Base-by-base conservation (phyloP, 2,797 vertebrate genomes). In the Pristis pectinata region DNA sequence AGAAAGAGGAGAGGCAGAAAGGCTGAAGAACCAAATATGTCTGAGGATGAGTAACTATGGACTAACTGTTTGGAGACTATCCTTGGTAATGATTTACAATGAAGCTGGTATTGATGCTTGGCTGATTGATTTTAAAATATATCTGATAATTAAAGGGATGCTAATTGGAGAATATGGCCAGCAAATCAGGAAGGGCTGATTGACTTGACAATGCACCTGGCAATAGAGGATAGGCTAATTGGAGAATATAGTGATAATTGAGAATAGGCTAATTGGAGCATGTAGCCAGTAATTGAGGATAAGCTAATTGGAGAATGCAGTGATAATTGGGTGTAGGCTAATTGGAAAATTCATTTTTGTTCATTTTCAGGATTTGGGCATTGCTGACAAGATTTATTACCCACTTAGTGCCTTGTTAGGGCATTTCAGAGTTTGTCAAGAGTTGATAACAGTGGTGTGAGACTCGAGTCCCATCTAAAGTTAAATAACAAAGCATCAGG, bases 321-420 rank as follows among this genome's bases (percentile, higher is more conserved):
- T 61, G 85, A 89, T 61, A 89, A 89, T 89, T 61, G 56, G 22
- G 53, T 11, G 34, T 61, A 7, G 9, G 13, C 85, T 89, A 89
- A 89, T 89, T 89, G 85, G 85, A n/a, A 59, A 89, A 59, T 89
- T 61, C 56, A 89, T 89, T 61, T 89, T 89, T 61, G 59, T 64
- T 64, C n/a, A 91, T 30, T 19, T 61, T 64, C 9, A 22, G 87
- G 59, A 64, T 91, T 17, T 91, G n/a, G n/a, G n/a, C 34, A 37
- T 91, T 22, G 7, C 34, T 64, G 87, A n/a, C 59, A 91, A 91
- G 87, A 89, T 91, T 67, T 61, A 64, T 91, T 64, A 87, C 59
- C n/a, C 59, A 67, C 64, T 67, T 17, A 67, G 19, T 91, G 30
- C 53, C 56, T 17, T 59, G 56, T 34, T n/a, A 87, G 11, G n/a